phyloP scores from a whole-genome alignment of 2,888 invertebrate genomes.

The Drosophila parthenogenetica region DNA sequence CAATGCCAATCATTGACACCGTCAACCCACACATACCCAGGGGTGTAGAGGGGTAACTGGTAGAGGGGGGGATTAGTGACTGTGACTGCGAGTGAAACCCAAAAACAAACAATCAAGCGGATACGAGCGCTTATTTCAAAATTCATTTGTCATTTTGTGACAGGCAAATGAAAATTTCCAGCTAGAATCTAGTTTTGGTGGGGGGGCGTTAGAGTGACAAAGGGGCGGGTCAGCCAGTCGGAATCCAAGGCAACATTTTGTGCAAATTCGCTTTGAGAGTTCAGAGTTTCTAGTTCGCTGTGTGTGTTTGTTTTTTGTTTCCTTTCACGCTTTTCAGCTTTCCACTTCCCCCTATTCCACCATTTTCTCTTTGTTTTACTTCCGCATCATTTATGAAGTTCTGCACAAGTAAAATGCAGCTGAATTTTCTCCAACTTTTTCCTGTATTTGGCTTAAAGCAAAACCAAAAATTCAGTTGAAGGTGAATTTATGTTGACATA shows the following conservation, averaged over 20 bases:
- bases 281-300: slow-evolving; percentile 12
- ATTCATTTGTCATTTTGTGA: slow-evolving; percentile 81
- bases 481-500: slow-evolving; percentile 52
- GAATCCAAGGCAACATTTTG: slow-evolving; percentile 42
- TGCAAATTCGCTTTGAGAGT: slow-evolving; percentile 49
- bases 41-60: not conserved
- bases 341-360: not conserved
- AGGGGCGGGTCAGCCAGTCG: slow-evolving; percentile 37
- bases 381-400: slow-evolving; percentile 66
- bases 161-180: slow-evolving; percentile 71
- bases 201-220: not conserved
- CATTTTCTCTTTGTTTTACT: slow-evolving; percentile 37
- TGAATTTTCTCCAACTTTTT: slow-evolving; percentile 32
- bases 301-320: no score
- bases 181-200: slow-evolving; percentile 8
- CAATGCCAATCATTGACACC: slow-evolving; percentile 79
- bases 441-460: not conserved
- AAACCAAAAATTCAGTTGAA: no score
- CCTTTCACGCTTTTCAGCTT: no score
- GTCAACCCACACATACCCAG: slow-evolving; percentile 43
- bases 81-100: slow-evolving; percentile 24
- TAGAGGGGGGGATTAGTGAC: slow-evolving; percentile 37
- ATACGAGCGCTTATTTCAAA: slow-evolving; percentile 78
- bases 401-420: slow-evolving; percentile 52
- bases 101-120: slow-evolving; percentile 73